These are phyloP conservation scores for Enteromius argenteus DNA, from an alignment of 2,797 vertebrate genomes.

Conservation along the genomic window DNA sequence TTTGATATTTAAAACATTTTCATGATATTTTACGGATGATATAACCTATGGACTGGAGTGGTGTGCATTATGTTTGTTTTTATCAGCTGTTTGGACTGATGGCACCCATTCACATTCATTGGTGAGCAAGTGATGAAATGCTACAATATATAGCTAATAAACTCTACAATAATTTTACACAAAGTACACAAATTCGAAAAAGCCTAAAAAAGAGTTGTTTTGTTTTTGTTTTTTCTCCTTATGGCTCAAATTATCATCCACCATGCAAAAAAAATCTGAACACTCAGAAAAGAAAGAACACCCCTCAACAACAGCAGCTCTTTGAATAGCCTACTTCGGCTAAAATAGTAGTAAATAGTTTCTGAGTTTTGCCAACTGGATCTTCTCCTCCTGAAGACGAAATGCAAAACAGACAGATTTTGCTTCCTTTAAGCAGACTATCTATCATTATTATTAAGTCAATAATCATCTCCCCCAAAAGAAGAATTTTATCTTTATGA, in stretches of 20 bases:
- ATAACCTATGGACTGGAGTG: no score
- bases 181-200: background rate
- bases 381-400: background rate
- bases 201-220: no score
- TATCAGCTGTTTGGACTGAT: no score
- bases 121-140: no score
- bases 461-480: constrained; percentile 1
- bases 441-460: constrained; percentile 16
- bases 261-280: background rate
- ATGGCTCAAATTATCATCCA: no score
- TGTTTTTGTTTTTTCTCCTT: no score
- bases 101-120: no score
- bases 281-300: background rate
- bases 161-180: background rate
- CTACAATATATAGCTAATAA: no score
- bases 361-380: background rate
- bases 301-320: background rate
- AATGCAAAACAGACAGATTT: constrained; percentile 15
- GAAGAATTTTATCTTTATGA: constrained; percentile 20
- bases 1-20: no score
- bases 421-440: background rate
- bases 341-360: constrained; percentile 1
- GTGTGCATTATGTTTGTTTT: no score
- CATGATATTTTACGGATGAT: no score
- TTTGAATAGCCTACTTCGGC: background rate